Evolutionary conservation across 2,888 invertebrate genomes (phyloP).

Genomic region (Anoncus sp.): DNA sequence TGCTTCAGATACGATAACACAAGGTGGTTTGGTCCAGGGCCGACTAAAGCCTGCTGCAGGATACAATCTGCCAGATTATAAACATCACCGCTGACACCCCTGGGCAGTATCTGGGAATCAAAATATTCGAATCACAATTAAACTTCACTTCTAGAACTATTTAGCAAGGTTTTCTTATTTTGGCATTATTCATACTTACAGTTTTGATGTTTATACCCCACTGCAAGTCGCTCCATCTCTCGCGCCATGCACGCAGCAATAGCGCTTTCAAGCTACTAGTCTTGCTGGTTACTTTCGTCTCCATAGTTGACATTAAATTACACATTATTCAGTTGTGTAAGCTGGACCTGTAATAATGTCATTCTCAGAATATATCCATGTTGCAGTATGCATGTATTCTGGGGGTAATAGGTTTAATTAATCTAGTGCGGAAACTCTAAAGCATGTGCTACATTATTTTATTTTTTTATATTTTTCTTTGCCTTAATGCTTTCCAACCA

Average conservation of each 20-base stretch:
- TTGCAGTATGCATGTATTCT: background rate
- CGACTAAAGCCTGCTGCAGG: constrained; percentile 96
- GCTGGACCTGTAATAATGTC: background rate
- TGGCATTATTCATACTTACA: constrained; percentile 82
- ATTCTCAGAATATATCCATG: background rate
- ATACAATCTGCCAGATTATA: constrained; percentile 97
- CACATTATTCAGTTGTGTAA: constrained; percentile 63
- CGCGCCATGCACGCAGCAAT: constrained; percentile 95
- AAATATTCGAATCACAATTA: background rate
- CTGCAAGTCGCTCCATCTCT: constrained; percentile 97
- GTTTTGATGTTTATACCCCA: constrained; percentile 99
- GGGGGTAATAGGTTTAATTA: background rate
- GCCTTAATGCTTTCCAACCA: background rate
- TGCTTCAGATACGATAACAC: constrained; percentile 97
- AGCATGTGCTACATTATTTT: too few relatives aligned
- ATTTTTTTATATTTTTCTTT: too few relatives aligned
- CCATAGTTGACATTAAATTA: constrained; percentile 85
- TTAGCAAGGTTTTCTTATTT: background rate
- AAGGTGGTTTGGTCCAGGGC: constrained; percentile 95
- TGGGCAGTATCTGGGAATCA: constrained; percentile 87
- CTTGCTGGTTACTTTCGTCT: constrained; percentile 93
- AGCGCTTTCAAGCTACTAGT: constrained; percentile 92
- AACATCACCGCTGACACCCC: constrained; percentile 97
- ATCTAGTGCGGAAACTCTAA: background rate
- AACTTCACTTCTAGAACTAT: background rate